Conservation (phyloP, 2,113 vertebrate species). For the Hemichromis elongatus region DNA sequence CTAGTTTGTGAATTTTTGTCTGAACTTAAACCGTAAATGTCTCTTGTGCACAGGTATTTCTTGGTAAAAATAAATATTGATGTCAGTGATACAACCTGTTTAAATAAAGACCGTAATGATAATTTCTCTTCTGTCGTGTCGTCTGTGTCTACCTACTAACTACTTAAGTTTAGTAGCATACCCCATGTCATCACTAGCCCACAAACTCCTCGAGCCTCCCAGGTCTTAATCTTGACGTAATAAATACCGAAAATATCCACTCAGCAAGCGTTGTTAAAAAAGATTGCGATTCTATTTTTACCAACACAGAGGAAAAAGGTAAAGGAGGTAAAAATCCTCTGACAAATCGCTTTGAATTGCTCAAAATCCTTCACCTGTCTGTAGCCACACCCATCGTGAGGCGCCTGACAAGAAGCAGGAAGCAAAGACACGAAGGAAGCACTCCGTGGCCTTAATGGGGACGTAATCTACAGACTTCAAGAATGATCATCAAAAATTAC, state of each 20-base stretch:
- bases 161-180: neutral
- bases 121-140: neutral
- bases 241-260: neutral
- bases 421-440: neutral
- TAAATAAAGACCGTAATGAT: neutral
- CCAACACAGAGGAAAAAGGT: no score
- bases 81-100: neutral
- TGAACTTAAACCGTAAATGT: neutral
- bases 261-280: neutral
- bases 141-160: no score
- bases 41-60: neutral
- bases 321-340: neutral
- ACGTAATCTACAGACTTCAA: neutral
- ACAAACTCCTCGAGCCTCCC: neutral
- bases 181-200: neutral
- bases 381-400: neutral
- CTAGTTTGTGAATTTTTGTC: neutral
- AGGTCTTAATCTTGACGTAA: neutral
- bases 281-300: neutral
- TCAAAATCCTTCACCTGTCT: neutral
- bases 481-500: conserved; percentile 7
- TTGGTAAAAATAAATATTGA: neutral
- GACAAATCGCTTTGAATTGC: neutral
- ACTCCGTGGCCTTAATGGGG: fast-evolving
- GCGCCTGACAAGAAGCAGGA: neutral